Percentiles rank a stretch among this genome's conserved stretches.
These are phyloP conservation scores for Pseudomyrmex flavicornis DNA, from an alignment of 1,140 invertebrate genomes.

Conservation along the genomic window DNA sequence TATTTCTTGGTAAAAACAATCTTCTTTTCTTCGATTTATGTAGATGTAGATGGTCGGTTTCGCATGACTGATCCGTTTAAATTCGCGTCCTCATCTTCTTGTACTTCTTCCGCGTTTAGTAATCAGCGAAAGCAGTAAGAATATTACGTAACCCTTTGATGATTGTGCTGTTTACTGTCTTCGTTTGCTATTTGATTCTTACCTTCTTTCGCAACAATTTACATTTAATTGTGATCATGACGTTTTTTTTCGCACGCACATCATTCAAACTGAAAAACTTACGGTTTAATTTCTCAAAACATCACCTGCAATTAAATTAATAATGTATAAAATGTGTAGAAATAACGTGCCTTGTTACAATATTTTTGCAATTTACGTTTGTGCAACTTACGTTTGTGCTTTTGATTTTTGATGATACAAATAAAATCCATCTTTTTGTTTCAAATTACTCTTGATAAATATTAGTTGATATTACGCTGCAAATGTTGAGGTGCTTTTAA, in stretches of 20 bases:
- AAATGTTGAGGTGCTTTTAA: too few species aligned
- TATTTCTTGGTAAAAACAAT: slow-evolving; percentile 3
- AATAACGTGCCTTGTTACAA: not conserved
- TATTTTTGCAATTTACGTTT: too few species aligned
- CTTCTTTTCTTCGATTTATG: slow-evolving; percentile 1
- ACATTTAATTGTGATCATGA: not conserved
- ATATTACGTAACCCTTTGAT: slow-evolving; percentile 14
- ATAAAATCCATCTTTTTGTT: not conserved
- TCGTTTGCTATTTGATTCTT: not conserved
- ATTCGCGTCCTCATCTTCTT: slow-evolving; percentile 30
- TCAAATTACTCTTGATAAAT: not conserved
- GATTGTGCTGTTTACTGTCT: slow-evolving; percentile 23
- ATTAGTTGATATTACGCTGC: not conserved
- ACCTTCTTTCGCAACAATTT: not conserved
- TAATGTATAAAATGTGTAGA: not conserved
- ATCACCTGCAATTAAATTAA: not conserved
- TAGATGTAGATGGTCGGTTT: not conserved
- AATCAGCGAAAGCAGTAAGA: slow-evolving; percentile 59
- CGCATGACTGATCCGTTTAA: slow-evolving; percentile 37
- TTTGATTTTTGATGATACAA: too few species aligned
- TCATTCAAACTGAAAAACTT: not conserved
- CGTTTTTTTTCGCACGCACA: not conserved
- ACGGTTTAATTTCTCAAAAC: not conserved
- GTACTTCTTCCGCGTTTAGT: slow-evolving; percentile 61
- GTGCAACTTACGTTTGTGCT: too few species aligned